These are phyloP conservation scores for Tipula lateralis DNA, from an alignment of 2,888 invertebrate genomes.

Conservation along the genomic window DNA sequence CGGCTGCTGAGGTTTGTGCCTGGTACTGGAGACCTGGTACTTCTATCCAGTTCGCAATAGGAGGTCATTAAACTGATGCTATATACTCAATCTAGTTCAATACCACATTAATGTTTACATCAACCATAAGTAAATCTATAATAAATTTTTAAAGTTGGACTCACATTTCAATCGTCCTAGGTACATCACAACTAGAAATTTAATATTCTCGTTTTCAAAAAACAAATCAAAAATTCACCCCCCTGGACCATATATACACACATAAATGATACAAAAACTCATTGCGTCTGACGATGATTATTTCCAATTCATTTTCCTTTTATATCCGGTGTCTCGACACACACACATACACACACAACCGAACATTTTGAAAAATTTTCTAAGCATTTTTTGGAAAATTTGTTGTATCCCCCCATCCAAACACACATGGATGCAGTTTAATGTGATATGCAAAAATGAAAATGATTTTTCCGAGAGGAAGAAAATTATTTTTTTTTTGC, in stretches of 20 bases:
- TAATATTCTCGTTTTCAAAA: not conserved
- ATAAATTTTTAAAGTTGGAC: not conserved
- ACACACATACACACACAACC: not conserved
- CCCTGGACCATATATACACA: not conserved
- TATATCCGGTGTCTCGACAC: not conserved
- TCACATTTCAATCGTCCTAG: not conserved
- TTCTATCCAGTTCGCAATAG: no score
- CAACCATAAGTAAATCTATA: no score
- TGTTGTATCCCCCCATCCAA: not conserved
- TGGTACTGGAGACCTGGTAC: no score
- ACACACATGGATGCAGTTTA: not conserved
- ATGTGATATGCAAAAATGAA: not conserved
- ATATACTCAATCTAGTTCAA: no score
- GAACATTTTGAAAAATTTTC: not conserved
- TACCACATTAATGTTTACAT: no score
- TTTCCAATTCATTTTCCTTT: constrained; percentile 4
- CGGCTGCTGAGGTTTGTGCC: no score
- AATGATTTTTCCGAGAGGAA: constrained; percentile 11
- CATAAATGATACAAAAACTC: not conserved
- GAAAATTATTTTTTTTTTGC: not conserved
- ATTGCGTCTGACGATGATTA: constrained; percentile 6
- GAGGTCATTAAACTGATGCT: no score
- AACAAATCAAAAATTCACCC: not conserved
- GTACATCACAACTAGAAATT: not conserved
- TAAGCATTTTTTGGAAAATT: not conserved